Evolutionary conservation across 2,797 vertebrate genomes (phyloP), one percentile per base, ranked within the genome.

Genomic region (Muscicapa comitata): DNA sequence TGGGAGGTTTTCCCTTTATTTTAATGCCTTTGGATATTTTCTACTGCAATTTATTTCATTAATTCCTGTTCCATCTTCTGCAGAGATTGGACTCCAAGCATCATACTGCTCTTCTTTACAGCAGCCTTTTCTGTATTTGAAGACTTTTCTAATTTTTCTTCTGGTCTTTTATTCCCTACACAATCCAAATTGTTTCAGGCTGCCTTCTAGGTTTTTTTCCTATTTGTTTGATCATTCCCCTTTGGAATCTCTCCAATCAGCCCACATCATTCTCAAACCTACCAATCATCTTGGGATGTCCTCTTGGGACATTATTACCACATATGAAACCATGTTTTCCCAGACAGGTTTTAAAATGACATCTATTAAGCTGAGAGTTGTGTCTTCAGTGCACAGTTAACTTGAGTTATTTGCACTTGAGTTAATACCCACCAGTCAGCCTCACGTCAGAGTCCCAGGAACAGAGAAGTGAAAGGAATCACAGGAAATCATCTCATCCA

Each of bases 331-430:
- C 47, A 63, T 0, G 1, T 88, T 94, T 95, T 94, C 74, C 68
- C 70, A 94, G 65, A 2, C 68, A 94, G 65, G 79, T 88, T 94
- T 90, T 94, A 58, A 91, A 96, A 90, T 65, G 5, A 61, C 82
- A 66, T 77, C 61, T 86, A 54, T 92, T 94, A 94, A 88, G 61
- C 85, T 43, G 57, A 94, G 81, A 31, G 16, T 45, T 85, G 72
- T 57, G 40, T 80, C 95, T 94, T 89, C 35, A 12, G 61, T 15
- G 80, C 50, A 77, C 58, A 71, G 65, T 92, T 95, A 96, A 92
- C 68, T 65, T 92, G 90, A 96, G 84, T 92, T 95, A 92, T 95
- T 87, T 93, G 84, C 65, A 80, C 74, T 79, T 24, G 37, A 88
- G 77, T 66, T 85, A 89, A 61, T 43, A 35, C 48, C 37, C 91